Percentiles rank a stretch among this genome's conserved stretches.
phyloP scores from a whole-genome alignment of 2,797 vertebrate genomes.

The Selene dorsalis region DNA sequence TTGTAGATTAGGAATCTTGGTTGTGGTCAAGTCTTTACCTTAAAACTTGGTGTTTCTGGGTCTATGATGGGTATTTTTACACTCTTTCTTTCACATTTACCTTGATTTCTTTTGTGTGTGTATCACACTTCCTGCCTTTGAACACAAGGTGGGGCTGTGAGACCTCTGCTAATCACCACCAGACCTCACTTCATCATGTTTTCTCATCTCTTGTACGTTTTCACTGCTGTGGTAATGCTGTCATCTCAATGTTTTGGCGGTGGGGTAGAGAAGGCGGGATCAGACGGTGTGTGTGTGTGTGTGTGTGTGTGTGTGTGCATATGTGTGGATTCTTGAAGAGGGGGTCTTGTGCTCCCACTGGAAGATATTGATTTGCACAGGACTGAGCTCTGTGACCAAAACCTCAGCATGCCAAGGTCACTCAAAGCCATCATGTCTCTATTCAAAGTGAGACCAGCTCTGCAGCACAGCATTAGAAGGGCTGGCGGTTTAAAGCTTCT shows the following conservation, averaged over 20 bases:
- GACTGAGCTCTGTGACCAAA: constrained; percentile 43
- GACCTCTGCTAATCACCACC: constrained; percentile 54
- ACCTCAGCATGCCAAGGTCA: constrained; percentile 54
- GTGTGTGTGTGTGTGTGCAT: neutral
- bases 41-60: neutral
- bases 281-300: neutral
- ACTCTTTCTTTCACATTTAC: neutral
- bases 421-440: constrained; percentile 39
- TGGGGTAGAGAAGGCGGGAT: constrained; percentile 39
- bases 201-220: neutral
- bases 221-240: constrained; percentile 32
- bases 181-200: constrained; percentile 3
- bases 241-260: constrained; percentile 60
- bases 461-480: neutral
- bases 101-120: neutral
- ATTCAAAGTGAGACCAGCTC: constrained; percentile 14
- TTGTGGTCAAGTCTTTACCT: neutral
- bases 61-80: neutral
- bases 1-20: constrained; percentile 2
- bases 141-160: constrained; percentile 82
- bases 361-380: constrained; percentile 48
- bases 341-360: constrained; percentile 31
- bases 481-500: constrained; percentile 23
- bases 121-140: constrained; percentile 47
- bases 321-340: neutral